phyloP scores from a whole-genome alignment of 2,113 vertebrate species.

The Nicator chloris region DNA sequence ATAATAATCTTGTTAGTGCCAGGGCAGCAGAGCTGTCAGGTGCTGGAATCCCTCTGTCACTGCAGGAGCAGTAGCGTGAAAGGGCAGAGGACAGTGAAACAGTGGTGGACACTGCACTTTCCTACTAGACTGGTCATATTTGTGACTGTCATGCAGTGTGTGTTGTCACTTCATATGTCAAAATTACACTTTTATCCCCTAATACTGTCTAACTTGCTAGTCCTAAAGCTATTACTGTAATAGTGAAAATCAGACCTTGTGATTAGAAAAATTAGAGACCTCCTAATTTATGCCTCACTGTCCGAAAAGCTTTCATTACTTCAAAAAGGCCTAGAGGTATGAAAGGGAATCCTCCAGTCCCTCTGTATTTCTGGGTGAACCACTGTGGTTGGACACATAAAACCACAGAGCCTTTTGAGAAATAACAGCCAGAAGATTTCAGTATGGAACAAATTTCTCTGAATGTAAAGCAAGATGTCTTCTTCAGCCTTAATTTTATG shows the following conservation, averaged over 20 bases:
- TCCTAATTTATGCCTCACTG: not conserved
- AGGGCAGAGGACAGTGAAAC: not conserved
- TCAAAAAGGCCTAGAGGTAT: not conserved
- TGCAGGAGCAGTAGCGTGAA: not conserved
- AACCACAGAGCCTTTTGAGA: not conserved
- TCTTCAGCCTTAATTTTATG: not conserved
- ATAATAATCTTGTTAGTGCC: not conserved
- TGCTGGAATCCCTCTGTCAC: not conserved
- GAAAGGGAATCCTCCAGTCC: not conserved
- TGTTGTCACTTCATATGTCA: not conserved
- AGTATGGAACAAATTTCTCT: not conserved
- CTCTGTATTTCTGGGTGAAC: not conserved
- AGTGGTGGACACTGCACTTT: not conserved
- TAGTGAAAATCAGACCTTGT: not conserved
- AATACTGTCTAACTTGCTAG: not conserved
- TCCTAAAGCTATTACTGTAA: not conserved
- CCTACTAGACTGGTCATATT: not conserved
- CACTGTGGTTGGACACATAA: not conserved
- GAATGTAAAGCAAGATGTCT: not conserved
- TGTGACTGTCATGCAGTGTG: not conserved
- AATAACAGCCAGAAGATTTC: not conserved
- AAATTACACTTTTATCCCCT: not conserved
- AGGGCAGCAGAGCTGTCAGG: not conserved
- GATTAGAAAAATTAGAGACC: not conserved
- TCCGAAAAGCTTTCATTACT: not conserved